Evolutionary conservation across 2,113 vertebrate genomes (phyloP), one percentile per base, ranked within the genome.

Genomic region (Nothobranchius kuhntae): DNA sequence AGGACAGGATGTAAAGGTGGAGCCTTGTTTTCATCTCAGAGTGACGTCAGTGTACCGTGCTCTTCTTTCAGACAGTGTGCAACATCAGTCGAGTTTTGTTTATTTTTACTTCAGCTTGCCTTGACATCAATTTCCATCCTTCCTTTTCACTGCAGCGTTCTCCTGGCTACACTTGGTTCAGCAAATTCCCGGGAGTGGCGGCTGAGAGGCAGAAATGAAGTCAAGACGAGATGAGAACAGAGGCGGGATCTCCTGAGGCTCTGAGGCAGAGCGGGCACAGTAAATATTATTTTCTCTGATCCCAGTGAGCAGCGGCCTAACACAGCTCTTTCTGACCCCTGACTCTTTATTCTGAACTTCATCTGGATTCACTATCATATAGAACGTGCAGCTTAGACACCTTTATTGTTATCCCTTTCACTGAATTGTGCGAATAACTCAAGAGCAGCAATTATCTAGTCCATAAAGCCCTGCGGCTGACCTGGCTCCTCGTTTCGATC

Each of bases 211-310:
- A 75, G 69, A 66, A 68, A 62, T 53, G 26, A 68, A 66, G 63
- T 81, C 58, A 69, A 15, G 52, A 50, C 21, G 9, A 57, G 67
- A 81, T 61, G 62, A 68, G 68, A 71, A 61, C 26, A 47, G 63
- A 53, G 68, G 52, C 26, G 54, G 14, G 64, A 53, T 71, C 78
- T 61, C 48, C 47, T 9, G 65, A 75, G 73, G 64, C 58, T 68
- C 46, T 8, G n/a, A 26, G 50, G 17, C 55, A 36, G 65, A 63
- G 52, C 30, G 30, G 55, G 55, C 35, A 15, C 50, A 57, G 62
- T 45, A 73, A 73, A 83, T 61, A 75, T 2, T 21, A n/a, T 47
- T 77, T 77, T 65, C 52, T 55, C 45, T 78, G 51, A 40, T 30
- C 17, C 30, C 17, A 53, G 65, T 13, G 61, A 44, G 54, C 6